Percentiles rank a stretch among this genome's conserved stretches.
Conservation (phyloP, 2,113 vertebrate species). For the Nyctereutes procyonoides region DNA sequence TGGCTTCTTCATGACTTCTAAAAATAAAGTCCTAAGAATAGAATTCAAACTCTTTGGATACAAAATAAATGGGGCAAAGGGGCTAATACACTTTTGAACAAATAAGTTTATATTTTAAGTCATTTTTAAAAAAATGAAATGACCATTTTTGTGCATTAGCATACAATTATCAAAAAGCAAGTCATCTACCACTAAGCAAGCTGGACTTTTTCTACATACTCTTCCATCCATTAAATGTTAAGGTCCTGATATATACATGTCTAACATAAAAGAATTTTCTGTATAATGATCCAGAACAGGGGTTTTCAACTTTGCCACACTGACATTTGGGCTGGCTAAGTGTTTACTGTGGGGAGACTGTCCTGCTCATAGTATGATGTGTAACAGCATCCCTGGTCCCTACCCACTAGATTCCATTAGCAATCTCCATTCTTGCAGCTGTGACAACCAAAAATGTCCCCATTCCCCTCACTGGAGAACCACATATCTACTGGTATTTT, state of each 20-base stretch:
- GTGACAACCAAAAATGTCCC: background rate
- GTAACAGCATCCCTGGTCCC: too few species aligned
- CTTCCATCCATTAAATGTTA: background rate
- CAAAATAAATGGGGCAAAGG: background rate
- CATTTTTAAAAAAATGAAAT: background rate
- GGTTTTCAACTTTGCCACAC: background rate
- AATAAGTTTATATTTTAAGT: background rate
- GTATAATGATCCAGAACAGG: background rate
- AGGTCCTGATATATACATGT: background rate
- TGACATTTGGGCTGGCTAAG: background rate
- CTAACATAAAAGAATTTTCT: background rate
- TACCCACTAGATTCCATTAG: background rate
- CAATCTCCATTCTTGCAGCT: background rate
- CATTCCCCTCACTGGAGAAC: background rate
- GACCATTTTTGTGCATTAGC: background rate
- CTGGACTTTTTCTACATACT: background rate
- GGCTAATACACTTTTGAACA: conserved; percentile 5
- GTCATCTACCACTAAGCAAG: background rate
- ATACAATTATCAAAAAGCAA: background rate
- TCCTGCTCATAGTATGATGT: rapidly evolving
- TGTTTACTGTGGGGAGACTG: background rate
- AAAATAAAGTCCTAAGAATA: background rate
- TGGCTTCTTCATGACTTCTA: background rate
- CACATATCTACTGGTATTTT: background rate
- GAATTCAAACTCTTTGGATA: background rate